phyloP scores from a whole-genome alignment of 2,113 vertebrate species.

The Pteropus alecto region DNA sequence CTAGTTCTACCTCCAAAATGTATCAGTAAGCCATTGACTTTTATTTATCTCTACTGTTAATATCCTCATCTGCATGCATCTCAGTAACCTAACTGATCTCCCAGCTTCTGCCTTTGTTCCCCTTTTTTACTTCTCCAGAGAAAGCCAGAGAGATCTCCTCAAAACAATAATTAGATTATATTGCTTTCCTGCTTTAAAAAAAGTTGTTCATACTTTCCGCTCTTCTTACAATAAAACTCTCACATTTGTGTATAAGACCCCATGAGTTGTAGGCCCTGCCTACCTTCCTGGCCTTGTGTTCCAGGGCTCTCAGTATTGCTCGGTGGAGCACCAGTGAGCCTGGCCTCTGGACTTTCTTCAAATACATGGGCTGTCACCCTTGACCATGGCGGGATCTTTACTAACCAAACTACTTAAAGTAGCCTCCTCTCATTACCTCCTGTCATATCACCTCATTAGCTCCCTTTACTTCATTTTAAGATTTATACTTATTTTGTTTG shows the following conservation, averaged over 20 bases:
- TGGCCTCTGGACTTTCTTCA: not conserved
- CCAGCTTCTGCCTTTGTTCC: not conserved
- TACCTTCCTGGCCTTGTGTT: too few species aligned
- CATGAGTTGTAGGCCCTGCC: not conserved
- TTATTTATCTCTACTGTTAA: not conserved
- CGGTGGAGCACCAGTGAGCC: not conserved
- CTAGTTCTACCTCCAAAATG: not conserved
- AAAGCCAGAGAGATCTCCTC: not conserved
- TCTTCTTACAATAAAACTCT: not conserved
- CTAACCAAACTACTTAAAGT: not conserved
- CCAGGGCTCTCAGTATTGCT: accelerated
- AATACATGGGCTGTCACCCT: too few species aligned
- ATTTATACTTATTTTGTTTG: not conserved
- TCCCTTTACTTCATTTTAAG: not conserved
- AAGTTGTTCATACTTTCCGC: not conserved
- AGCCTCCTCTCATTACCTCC: not conserved
- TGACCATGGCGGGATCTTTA: not conserved
- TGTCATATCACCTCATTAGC: not conserved
- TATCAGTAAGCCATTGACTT: not conserved
- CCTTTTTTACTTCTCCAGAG: not conserved
- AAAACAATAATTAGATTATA: not conserved
- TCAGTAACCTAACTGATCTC: not conserved
- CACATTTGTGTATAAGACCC: not conserved
- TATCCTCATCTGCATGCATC: not conserved
- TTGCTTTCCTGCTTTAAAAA: not conserved